These are phyloP conservation scores for Hydrocynus forskahlii DNA, from an alignment of 2,797 vertebrate species.

Conservation along the genomic window DNA sequence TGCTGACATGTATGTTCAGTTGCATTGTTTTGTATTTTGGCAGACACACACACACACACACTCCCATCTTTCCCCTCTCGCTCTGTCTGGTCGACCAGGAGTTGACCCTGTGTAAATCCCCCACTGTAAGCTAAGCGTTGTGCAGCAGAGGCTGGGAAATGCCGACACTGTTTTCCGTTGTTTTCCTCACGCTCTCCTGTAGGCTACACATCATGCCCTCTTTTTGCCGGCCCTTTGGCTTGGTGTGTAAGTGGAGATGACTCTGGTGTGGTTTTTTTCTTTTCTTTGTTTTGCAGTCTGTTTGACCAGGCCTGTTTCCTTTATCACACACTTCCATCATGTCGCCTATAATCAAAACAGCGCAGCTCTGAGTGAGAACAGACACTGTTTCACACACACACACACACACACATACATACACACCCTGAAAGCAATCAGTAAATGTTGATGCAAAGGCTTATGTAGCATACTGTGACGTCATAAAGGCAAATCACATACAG, in stretches of 20 bases:
- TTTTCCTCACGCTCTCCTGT: not conserved
- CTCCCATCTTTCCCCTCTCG: not conserved
- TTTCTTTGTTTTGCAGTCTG: not conserved
- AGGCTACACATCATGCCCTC: not conserved
- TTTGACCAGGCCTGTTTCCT: not conserved
- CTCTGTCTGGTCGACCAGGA: not conserved
- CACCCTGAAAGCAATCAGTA: not conserved
- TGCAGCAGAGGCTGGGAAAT: not conserved
- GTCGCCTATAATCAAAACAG: not conserved
- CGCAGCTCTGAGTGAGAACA: not conserved
- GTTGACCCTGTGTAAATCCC: conserved; percentile 1
- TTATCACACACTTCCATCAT: conserved; percentile 16
- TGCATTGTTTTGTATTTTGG: no score
- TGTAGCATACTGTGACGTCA: not conserved
- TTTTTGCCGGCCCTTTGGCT: not conserved
- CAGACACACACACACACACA: no score
- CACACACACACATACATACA: conserved; percentile 27
- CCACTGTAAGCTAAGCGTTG: not conserved
- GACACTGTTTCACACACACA: conserved; percentile 2
- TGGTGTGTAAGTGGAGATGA: not conserved
- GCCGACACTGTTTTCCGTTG: not conserved
- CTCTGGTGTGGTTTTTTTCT: not conserved
- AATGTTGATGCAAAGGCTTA: conserved; percentile 9
- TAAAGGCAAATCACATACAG: not conserved
- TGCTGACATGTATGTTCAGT: no score